phyloP scores from a whole-genome alignment of 2,888 invertebrate genomes.

The Brassicogethes aeneus region DNA sequence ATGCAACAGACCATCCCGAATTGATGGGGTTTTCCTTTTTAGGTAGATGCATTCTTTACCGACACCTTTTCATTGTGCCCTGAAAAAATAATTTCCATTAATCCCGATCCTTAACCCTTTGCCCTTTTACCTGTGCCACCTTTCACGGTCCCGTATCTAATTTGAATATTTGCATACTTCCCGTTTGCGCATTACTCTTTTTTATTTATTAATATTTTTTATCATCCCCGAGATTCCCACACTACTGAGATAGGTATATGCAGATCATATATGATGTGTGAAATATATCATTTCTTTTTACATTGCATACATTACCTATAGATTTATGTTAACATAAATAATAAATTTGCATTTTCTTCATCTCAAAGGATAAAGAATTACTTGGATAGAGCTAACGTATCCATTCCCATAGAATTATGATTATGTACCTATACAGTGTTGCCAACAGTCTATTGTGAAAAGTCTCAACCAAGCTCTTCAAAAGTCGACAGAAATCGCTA shows the following conservation, averaged over 20 bases:
- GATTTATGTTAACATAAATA: not conserved
- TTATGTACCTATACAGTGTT: too few species aligned
- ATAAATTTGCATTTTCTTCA: not conserved
- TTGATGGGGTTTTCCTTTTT: constrained; percentile 21
- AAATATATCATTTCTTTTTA: not conserved
- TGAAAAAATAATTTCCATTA: constrained; percentile 24
- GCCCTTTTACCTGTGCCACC: constrained; percentile 16
- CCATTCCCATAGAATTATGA: too few species aligned
- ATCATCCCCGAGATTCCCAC: not conserved
- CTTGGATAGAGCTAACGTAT: too few species aligned
- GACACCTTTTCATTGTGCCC: constrained; percentile 30
- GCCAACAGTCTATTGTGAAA: too few species aligned
- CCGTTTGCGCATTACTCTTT: not conserved
- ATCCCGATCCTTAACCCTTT: constrained; percentile 23
- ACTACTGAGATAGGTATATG: not conserved
- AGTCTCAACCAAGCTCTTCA: too few species aligned
- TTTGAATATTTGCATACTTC: constrained; percentile 14
- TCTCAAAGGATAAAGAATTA: not conserved
- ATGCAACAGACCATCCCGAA: constrained; percentile 26
- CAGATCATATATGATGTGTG: not conserved
- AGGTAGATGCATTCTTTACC: constrained; percentile 18
- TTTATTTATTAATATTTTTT: not conserved
- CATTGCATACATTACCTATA: not conserved
- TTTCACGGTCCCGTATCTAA: constrained; percentile 11
- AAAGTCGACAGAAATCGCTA: too few species aligned